These are phyloP conservation scores for Atrichornis clamosus DNA, from an alignment of 2,113 vertebrate genomes.

Conservation along the genomic window DNA sequence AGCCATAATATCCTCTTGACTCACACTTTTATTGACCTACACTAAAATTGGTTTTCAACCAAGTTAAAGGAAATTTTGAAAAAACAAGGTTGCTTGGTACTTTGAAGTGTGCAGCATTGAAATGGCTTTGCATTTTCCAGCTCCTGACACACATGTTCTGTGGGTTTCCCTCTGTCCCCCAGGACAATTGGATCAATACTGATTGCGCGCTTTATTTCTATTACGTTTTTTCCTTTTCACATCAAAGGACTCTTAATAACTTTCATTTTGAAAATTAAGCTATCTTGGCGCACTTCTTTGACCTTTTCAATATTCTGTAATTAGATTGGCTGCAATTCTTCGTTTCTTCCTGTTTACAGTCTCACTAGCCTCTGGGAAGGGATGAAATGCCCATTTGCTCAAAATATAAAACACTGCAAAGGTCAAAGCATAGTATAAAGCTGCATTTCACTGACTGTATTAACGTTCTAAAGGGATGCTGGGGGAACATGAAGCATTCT, in stretches of 20 bases:
- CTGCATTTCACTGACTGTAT: conserved; percentile 33
- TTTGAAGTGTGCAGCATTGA: not conserved
- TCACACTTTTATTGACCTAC: not conserved
- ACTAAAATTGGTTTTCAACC: not conserved
- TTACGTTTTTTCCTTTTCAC: not conserved
- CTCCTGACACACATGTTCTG: not conserved
- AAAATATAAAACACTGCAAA: conserved; percentile 72
- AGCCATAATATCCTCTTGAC: not conserved
- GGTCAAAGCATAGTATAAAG: conserved; percentile 64
- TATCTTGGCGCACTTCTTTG: conserved; percentile 55
- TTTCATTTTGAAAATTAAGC: conserved; percentile 38
- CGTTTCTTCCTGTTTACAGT: conserved; percentile 65
- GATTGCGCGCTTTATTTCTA: not conserved
- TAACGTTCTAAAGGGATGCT: not conserved
- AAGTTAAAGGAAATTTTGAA: not conserved
- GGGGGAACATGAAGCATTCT: not conserved
- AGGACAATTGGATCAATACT: not conserved
- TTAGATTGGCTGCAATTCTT: conserved; percentile 70
- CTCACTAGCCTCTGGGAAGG: conserved; percentile 63
- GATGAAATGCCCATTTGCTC: conserved; percentile 63
- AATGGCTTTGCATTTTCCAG: not conserved
- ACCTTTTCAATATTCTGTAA: conserved; percentile 77
- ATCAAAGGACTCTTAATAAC: not conserved
- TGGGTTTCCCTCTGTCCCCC: not conserved
- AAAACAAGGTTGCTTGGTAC: not conserved